Evolutionary conservation across 2,797 vertebrate genomes (phyloP).

Genomic region (Spinus olivaceus): DNA sequence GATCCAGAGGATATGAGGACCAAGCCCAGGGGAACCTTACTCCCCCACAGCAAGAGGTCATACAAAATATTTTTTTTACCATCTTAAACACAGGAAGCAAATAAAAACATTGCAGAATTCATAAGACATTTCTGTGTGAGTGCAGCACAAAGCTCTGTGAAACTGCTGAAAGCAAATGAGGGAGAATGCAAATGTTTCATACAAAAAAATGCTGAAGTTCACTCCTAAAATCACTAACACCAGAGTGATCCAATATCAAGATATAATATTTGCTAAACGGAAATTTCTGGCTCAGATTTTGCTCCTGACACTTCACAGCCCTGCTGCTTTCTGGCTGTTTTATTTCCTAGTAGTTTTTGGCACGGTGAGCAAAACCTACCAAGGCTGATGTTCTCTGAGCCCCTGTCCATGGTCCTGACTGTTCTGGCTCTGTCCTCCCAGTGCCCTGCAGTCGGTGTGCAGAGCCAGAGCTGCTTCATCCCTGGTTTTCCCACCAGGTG

Average conservation of each 20-base stretch:
- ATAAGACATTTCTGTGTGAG: not conserved
- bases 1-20: not conserved
- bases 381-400: not conserved
- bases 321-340: not conserved
- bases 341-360: not conserved
- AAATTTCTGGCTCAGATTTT: not conserved
- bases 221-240: not conserved
- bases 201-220: not conserved
- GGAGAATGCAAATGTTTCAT: not conserved
- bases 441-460: not conserved
- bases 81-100: not conserved
- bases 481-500: not conserved
- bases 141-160: not conserved
- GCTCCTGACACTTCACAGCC: not conserved
- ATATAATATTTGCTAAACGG: not conserved
- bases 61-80: not conserved
- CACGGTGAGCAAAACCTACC: not conserved
- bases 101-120: not conserved
- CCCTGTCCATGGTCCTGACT: not conserved
- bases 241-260: not conserved
- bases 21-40: rapidly evolving
- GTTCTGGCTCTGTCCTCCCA: rapidly evolving
- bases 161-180: not conserved
- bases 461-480: not conserved
- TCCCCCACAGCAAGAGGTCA: not conserved